Evolutionary conservation across 1,140 invertebrate species (phyloP).

Genomic region (Spodoptera frugiperda): DNA sequence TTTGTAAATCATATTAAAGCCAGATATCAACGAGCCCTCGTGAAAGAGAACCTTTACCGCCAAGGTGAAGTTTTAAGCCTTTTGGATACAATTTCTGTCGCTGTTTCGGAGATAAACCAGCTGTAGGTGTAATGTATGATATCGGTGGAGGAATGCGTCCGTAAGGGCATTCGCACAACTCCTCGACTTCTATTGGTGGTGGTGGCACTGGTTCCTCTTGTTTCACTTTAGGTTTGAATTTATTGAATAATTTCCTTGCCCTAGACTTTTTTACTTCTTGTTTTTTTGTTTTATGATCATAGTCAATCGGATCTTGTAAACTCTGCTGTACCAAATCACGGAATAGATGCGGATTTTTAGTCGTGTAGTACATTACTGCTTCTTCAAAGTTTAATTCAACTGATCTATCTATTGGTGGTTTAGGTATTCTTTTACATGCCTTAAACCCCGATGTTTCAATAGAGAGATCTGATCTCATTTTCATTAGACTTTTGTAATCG

Average conservation of each 20-base stretch:
- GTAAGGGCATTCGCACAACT: neutral
- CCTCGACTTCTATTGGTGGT: neutral
- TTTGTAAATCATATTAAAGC: no score
- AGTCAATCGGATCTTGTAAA: neutral
- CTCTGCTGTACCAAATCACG: constrained; percentile 7
- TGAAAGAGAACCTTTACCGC: neutral
- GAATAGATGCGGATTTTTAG: neutral
- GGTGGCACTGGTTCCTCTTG: neutral
- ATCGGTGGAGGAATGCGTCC: neutral
- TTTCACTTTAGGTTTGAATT: neutral
- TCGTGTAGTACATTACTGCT: constrained; percentile 3
- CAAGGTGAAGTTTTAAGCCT: neutral
- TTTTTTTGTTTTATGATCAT: neutral
- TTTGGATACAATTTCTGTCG: neutral
- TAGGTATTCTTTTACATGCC: neutral
- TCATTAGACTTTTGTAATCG: neutral
- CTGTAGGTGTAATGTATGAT: neutral
- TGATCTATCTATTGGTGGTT: no score
- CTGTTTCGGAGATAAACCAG: neutral
- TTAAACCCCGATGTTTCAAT: neutral
- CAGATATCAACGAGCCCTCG: no score
- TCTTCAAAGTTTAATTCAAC: constrained; percentile 22
- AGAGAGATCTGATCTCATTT: neutral
- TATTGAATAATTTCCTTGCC: neutral
- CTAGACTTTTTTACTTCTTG: neutral